A percentile compares a stretch with the other conserved stretches of the same genome.
These are phyloP conservation scores for Leucoraja ocellata DNA, from an alignment of 2,797 vertebrate species.

Conservation along the genomic window DNA sequence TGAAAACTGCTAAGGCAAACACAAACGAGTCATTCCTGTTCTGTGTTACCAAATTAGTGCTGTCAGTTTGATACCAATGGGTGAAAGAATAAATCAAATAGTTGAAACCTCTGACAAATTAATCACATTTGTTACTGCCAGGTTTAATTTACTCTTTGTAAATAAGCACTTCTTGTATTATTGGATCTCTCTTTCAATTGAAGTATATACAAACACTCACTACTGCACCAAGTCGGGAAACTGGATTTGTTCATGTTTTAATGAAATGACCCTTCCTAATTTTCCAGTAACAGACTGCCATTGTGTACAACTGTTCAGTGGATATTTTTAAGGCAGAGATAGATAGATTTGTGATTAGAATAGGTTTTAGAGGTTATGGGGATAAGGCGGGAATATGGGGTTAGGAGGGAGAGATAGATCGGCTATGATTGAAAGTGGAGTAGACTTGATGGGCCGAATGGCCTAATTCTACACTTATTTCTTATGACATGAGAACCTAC, in stretches of 20 bases:
- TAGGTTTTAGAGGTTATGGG: too few species aligned
- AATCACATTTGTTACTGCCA: not conserved
- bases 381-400: too few species aligned
- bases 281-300: not conserved
- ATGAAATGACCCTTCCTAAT: not conserved
- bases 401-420: too few species aligned
- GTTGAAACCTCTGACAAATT: conserved; percentile 26
- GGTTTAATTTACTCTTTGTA: conserved; percentile 9
- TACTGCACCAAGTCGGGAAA: not conserved
- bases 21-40: not conserved
- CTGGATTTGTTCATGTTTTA: not conserved
- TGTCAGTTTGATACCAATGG: not conserved
- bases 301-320: not conserved
- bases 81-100: not conserved
- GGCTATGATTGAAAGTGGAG: too few species aligned
- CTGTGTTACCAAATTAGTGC: not conserved
- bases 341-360: too few species aligned
- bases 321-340: too few species aligned
- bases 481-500: too few species aligned
- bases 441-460: too few species aligned
- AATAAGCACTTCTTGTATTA: not conserved
- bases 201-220: not conserved
- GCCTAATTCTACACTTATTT: too few species aligned
- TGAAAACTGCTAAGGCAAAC: not conserved
- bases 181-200: not conserved